Conservation (phyloP, 2,797 vertebrate genomes). For the Valencia hispanica region DNA sequence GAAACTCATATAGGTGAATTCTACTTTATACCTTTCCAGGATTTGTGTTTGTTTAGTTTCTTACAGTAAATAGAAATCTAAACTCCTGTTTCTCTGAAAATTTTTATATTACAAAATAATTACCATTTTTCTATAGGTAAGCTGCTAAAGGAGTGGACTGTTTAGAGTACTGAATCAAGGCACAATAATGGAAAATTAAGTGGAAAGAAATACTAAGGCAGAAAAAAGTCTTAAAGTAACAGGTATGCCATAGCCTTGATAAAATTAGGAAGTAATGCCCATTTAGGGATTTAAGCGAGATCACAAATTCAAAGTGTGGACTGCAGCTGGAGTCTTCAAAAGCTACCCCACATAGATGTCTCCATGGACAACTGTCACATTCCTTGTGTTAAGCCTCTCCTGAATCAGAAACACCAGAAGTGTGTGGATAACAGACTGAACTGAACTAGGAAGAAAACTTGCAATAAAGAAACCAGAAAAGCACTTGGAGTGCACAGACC, state of each 20-base stretch:
- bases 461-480: too few relatives aligned
- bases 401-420: background rate
- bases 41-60: too few relatives aligned
- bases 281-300: background rate
- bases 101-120: background rate
- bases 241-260: background rate
- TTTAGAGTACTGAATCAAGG: background rate
- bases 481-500: too few relatives aligned
- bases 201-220: background rate
- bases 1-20: too few relatives aligned
- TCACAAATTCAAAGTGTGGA: background rate
- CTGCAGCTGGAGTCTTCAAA: background rate
- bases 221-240: background rate
- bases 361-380: background rate
- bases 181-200: background rate
- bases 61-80: background rate
- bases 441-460: background rate
- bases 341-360: background rate
- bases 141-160: background rate
- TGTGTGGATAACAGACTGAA: background rate
- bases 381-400: background rate
- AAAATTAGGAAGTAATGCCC: background rate
- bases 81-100: background rate
- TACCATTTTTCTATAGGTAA: too few relatives aligned
- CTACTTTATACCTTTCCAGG: too few relatives aligned